A percentile compares a stretch with the other conserved stretches of the same genome.
Conservation (phyloP, 2,113 vertebrate genomes). For the Eulemur rufifrons region DNA sequence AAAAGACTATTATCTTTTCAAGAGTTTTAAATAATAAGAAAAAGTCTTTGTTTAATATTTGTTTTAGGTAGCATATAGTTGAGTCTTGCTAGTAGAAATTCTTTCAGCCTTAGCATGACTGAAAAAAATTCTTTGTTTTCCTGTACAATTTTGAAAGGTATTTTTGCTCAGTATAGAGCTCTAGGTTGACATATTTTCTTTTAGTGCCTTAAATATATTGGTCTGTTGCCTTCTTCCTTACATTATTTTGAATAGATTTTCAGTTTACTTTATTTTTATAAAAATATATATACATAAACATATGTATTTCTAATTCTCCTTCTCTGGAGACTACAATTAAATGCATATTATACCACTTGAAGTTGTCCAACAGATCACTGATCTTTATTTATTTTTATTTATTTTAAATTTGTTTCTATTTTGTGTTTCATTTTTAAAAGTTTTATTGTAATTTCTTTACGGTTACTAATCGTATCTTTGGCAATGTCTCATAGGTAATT, state of each 20-base stretch:
- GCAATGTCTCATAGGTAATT: neutral
- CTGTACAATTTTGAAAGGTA: neutral
- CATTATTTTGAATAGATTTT: neutral
- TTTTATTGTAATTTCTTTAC: neutral
- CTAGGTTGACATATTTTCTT: neutral
- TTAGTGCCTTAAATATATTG: neutral
- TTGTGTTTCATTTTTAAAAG: neutral
- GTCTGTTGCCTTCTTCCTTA: neutral
- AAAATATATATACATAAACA: neutral
- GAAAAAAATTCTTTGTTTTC: neutral
- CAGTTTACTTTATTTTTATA: neutral
- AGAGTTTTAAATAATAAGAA: neutral
- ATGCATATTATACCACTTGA: neutral
- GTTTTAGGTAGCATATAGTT: neutral
- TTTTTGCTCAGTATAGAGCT: neutral
- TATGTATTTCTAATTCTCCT: neutral
- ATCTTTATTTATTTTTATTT: neutral
- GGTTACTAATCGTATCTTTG: neutral
- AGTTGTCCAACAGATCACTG: neutral
- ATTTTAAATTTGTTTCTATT: neutral
- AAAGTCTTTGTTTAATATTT: neutral
- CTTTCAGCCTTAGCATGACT: neutral
- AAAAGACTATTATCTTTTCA: neutral
- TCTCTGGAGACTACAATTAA: neutral
- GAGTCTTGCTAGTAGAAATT: neutral